These are phyloP conservation scores for Mylabris phalerata DNA, from an alignment of 1,140 invertebrate species.

Conservation along the genomic window DNA sequence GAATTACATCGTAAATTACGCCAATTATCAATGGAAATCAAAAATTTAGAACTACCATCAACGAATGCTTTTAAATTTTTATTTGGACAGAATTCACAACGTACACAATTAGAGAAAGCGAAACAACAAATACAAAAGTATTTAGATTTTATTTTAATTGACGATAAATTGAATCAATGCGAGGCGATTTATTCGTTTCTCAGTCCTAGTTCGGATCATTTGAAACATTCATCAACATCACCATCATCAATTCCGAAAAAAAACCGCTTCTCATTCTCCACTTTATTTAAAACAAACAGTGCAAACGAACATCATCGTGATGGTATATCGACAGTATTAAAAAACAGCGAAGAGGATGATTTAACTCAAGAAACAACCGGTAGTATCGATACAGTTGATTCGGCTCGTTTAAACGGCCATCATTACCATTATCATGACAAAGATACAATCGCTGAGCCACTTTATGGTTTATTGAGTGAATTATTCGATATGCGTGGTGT, in stretches of 20 bases:
- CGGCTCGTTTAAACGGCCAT: slow-evolving; percentile 38
- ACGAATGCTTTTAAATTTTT: slow-evolving; percentile 66
- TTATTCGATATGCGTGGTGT: slow-evolving; percentile 84
- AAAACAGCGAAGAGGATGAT: slow-evolving; percentile 60
- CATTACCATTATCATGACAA: slow-evolving; percentile 53
- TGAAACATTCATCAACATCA: slow-evolving; percentile 60
- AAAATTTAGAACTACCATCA: slow-evolving; percentile 72
- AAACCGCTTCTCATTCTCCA: slow-evolving; percentile 74
- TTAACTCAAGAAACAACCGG: slow-evolving; percentile 58
- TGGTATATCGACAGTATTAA: slow-evolving; percentile 40
- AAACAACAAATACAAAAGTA: slow-evolving; percentile 79
- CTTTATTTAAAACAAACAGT: slow-evolving; percentile 71
- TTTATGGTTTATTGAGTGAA: slow-evolving; percentile 79
- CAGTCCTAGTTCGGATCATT: slow-evolving; percentile 79
- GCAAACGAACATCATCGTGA: slow-evolving; percentile 43
- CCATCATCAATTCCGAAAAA: slow-evolving; percentile 65
- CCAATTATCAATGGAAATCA: slow-evolving; percentile 71
- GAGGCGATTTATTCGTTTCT: slow-evolving; percentile 85
- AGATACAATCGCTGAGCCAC: slow-evolving; percentile 81
- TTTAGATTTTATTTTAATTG: slow-evolving; percentile 75
- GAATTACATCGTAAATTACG: slow-evolving; percentile 77
- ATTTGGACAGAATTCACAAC: slow-evolving; percentile 71
- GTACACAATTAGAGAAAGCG: slow-evolving; percentile 66
- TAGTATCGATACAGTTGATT: slow-evolving; percentile 44
- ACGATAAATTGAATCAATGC: slow-evolving; percentile 78